Base-by-base conservation (phyloP, 2,797 vertebrate species). In the Myiothlypis chrysogaster region DNA sequence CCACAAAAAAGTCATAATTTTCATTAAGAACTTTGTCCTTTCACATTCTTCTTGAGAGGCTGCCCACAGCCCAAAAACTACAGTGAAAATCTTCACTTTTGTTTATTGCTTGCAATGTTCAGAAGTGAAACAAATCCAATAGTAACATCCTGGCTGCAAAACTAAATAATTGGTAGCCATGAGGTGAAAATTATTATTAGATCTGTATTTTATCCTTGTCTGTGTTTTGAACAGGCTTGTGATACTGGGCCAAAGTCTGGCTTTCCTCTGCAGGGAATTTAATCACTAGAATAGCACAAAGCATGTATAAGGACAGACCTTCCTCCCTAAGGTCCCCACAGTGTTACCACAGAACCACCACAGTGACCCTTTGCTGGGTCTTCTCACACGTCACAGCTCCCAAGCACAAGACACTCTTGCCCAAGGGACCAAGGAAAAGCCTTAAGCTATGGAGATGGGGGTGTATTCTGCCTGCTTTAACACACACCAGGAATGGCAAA, bases 321-420 rank as follows among this genome's bases (percentile, higher is more conserved):
- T 8, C 6, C 18, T 50, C 21, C 7, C 37, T 21, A 30, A 46
- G 39, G 21, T 3, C 21, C 20, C 49, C 11, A 13, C 5, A 1
- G 12, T 21, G 59, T 13, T 63, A 22, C 14, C 1, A 12, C 14
- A 68, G 41, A 76, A 44, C 21, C 19, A 59, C 10, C 5, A 11
- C 30, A 41, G 23, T 1, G 4, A 27, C 12, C 5, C n/a, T 68
- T 50, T 50, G 37, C 55, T 50, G 28, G 43, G 5, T 69, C 22
- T 65, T 25, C 34, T 32, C 61, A 34, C 14, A 19, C 0, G 0
- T 24, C 20, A 10, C 55, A 39, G 24, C 15, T 86, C 64, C 46
- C 0, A 0, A 56, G 50, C 7, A 7, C 22, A 30, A 43, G 27
- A 24, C 10, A 14, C 12, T 24, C 9, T 83, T 79, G 30, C 44